These are phyloP conservation scores for Bettongia penicillata DNA, from an alignment of 2,113 vertebrate genomes.

Conservation along the genomic window DNA sequence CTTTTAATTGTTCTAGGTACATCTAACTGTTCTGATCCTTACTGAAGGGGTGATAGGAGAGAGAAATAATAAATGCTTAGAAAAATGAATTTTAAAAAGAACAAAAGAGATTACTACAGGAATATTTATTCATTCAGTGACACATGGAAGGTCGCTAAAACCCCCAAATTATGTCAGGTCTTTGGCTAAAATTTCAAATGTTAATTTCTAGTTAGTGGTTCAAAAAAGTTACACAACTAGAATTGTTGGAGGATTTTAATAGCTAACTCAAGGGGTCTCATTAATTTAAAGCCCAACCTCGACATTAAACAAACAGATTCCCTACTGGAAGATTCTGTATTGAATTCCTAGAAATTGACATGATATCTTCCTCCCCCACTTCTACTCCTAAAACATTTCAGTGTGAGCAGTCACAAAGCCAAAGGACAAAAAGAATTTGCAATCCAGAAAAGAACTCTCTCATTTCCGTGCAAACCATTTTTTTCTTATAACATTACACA, in stretches of 20 bases:
- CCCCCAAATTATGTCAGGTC: not conserved
- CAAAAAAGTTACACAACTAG: not conserved
- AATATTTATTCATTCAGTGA: not conserved
- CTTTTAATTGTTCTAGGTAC: not conserved
- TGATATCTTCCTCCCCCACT: not conserved
- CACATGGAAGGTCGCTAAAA: not conserved
- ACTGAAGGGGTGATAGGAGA: slow-evolving; percentile 9
- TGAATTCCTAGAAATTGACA: slow-evolving; percentile 7
- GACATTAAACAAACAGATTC: slow-evolving; percentile 2
- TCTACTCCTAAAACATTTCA: not conserved
- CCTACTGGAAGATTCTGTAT: not conserved
- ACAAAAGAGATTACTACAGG: not conserved
- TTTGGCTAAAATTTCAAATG: too few species aligned
- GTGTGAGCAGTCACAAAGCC: not conserved
- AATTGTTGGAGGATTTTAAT: not conserved
- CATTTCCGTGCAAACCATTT: slow-evolving; percentile 20
- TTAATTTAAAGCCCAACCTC: not conserved
- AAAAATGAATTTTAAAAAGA: not conserved
- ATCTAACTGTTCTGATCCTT: not conserved
- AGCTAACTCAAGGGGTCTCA: not conserved
- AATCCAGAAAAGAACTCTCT: not conserved
- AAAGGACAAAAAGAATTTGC: slow-evolving; percentile 14
- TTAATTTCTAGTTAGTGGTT: not conserved
- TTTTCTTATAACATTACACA: slow-evolving; percentile 16
- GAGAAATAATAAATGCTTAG: not conserved